Conservation (phyloP, 1,140 invertebrate genomes). For the Formica selysi region DNA sequence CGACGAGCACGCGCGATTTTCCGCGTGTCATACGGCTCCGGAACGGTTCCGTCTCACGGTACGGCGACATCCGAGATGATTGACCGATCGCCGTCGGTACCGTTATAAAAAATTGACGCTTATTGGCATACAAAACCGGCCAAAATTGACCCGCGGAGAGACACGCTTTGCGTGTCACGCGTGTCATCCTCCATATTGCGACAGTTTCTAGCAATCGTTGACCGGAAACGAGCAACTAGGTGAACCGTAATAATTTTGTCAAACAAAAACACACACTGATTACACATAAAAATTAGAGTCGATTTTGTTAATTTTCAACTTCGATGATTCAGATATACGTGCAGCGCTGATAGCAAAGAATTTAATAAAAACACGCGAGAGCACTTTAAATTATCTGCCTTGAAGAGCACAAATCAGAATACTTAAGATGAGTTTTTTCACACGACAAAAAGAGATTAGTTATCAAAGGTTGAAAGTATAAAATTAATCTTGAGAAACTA, state of each 20-base stretch:
- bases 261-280: background rate
- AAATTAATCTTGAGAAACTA: background rate
- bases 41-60: slow-evolving; percentile 70
- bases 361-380: slow-evolving; percentile 8
- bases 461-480: slow-evolving; percentile 3
- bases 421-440: background rate
- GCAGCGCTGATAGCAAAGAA: background rate
- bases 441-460: background rate
- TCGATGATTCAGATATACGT: slow-evolving; percentile 12
- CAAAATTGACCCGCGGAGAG: slow-evolving; percentile 44
- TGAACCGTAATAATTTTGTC: slow-evolving; percentile 21
- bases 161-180: slow-evolving; percentile 37
- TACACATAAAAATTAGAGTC: slow-evolving; percentile 2
- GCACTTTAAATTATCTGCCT: slow-evolving; percentile 16
- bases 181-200: slow-evolving; percentile 6
- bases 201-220: background rate
- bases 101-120: slow-evolving; percentile 75
- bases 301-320: slow-evolving; percentile 11
- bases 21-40: slow-evolving; percentile 42
- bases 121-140: slow-evolving; percentile 64
- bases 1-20: slow-evolving; percentile 61
- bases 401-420: background rate
- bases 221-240: slow-evolving; percentile 19
- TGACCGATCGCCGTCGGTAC: slow-evolving; percentile 68
- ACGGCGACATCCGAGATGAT: slow-evolving; percentile 72